A percentile compares a stretch with the other conserved stretches of the same genome.
Evolutionary conservation across 2,888 invertebrate species (phyloP).

Genomic region (Calephelis perditalis): DNA sequence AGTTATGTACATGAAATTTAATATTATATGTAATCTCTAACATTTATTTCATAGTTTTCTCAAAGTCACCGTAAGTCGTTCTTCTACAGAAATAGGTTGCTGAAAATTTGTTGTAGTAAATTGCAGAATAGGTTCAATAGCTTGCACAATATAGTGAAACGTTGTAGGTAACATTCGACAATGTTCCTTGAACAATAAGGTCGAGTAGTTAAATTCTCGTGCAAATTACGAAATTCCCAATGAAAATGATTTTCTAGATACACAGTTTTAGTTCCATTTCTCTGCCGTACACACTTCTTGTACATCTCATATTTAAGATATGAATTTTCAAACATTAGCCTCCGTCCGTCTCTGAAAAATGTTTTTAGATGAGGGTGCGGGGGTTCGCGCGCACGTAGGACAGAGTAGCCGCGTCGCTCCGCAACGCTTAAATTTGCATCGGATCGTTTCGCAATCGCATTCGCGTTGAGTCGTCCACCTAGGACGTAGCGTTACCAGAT

Average conservation of each 20-base stretch:
- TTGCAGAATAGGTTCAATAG: too few species aligned
- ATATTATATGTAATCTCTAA: too few species aligned
- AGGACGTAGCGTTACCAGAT: constrained; percentile 16
- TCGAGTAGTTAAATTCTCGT: constrained; percentile 26
- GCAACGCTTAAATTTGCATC: constrained; percentile 21
- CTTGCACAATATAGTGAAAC: too few species aligned
- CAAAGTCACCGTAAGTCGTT: too few species aligned
- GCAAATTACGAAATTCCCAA: constrained; percentile 29
- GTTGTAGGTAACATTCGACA: too few species aligned
- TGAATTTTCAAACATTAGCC: constrained; percentile 24
- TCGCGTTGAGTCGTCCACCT: too few species aligned
- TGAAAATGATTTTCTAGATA: constrained; percentile 27
- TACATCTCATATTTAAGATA: constrained; percentile 19
- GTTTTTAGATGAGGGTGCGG: constrained; percentile 18
- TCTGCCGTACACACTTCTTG: constrained; percentile 19
- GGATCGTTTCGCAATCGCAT: too few species aligned
- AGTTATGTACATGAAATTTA: too few species aligned
- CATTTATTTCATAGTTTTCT: too few species aligned
- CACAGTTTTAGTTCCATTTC: constrained; percentile 22
- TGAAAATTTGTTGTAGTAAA: too few species aligned
- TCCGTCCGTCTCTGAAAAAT: constrained; percentile 25
- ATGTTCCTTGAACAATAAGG: constrained; percentile 27
- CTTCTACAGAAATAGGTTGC: too few species aligned
- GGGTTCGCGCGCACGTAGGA: constrained; percentile 24
- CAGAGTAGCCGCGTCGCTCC: constrained; percentile 24